Percentiles rank a stretch among this genome's conserved stretches.
Conservation (phyloP, 2,797 vertebrate species). For the Melanotaenia pygmaea region DNA sequence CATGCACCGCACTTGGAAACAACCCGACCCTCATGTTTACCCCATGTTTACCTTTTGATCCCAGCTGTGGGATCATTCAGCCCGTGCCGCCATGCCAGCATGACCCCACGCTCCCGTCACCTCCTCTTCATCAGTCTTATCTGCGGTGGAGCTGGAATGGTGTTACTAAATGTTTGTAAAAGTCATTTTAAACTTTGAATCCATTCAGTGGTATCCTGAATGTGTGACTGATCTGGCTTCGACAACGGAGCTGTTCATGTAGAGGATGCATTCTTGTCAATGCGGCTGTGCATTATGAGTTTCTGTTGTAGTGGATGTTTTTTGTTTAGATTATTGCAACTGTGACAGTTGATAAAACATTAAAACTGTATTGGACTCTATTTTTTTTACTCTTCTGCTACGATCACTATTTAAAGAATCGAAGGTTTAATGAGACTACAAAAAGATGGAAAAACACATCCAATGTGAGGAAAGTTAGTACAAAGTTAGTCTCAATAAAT, state of each 20-base stretch:
- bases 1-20: too few relatives aligned
- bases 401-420: too few relatives aligned
- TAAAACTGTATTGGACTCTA: conserved; percentile 6
- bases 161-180: conserved; percentile 4
- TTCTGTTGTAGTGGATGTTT: conserved; percentile 29
- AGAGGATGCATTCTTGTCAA: conserved; percentile 63
- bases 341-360: conserved; percentile 57
- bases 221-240: conserved; percentile 69
- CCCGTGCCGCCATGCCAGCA: too few relatives aligned
- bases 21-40: neutral
- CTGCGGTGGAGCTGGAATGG: neutral
- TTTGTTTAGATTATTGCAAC: conserved; percentile 25
- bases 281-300: conserved; percentile 43
- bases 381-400: too few relatives aligned
- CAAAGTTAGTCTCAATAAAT: too few relatives aligned
- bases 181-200: conserved; percentile 24
- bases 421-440: too few relatives aligned
- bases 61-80: neutral
- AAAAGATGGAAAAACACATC: too few relatives aligned
- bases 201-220: conserved; percentile 51
- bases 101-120: too few relatives aligned
- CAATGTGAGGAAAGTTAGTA: too few relatives aligned
- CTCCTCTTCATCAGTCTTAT: neutral
- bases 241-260: conserved; percentile 56
- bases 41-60: neutral